Conservation (phyloP, 64 coral and sea anemone species). For the Actinia equina region DNA sequence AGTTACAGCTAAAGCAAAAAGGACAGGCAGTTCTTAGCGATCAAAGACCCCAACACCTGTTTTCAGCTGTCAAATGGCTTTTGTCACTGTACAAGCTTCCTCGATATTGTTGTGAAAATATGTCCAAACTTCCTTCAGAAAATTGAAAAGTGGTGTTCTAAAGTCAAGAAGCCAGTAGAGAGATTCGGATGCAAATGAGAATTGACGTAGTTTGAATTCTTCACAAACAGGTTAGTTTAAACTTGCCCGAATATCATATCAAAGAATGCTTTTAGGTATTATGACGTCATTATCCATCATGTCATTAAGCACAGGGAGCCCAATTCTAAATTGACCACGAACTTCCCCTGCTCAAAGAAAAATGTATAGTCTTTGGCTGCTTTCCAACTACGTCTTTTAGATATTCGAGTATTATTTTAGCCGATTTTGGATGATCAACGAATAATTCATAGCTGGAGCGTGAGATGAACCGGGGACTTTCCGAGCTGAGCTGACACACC, state of each 20-base stretch:
- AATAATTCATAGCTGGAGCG: too few relatives aligned
- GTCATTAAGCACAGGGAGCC: slow-evolving; percentile 21
- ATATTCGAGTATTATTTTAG: too few relatives aligned
- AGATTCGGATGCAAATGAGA: not conserved
- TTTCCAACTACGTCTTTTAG: too few relatives aligned
- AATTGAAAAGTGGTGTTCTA: not conserved
- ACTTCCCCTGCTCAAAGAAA: not conserved
- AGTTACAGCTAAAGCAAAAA: not conserved
- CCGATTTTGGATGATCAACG: too few relatives aligned
- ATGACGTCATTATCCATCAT: not conserved
- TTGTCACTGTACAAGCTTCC: not conserved
- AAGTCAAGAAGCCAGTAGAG: not conserved
- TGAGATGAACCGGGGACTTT: too few relatives aligned
- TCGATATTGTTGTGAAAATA: not conserved
- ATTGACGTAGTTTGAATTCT: not conserved
- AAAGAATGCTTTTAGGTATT: not conserved
- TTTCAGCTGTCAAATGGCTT: not conserved
- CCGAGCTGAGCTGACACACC: not conserved
- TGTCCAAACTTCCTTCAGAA: not conserved
- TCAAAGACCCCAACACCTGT: slow-evolving; percentile 1
- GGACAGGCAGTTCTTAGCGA: not conserved
- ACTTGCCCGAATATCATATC: slow-evolving; percentile 18
- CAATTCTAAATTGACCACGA: not conserved
- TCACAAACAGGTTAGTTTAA: not conserved
- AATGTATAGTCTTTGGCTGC: too few relatives aligned